Base-by-base conservation (phyloP, 2,888 invertebrate species). In the Gandaritis pyraliata region DNA sequence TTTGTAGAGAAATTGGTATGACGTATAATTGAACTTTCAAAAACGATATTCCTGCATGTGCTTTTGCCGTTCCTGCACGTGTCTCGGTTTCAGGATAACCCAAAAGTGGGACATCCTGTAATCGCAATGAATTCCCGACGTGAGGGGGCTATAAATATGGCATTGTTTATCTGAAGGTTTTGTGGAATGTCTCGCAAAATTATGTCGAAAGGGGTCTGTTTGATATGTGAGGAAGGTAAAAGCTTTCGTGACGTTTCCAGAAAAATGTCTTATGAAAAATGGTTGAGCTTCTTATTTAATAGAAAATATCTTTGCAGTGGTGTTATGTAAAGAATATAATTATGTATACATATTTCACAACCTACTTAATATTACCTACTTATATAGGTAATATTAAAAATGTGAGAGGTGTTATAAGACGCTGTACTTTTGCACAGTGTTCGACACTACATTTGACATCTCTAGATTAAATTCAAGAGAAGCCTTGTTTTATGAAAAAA, bases 121-220 rank as follows among this genome's bases (percentile, higher is more conserved):
- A 41, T 33, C 13, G 30, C 48, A 49, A 58, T 55, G 48, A 58
- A 48, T 60, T 48, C 36, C 23, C 41, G 36, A 55, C 61, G 54
- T 58, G 55, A 58, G 41, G 41, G 33, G 50, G 58, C 61, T 65
- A 61, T 63, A 65, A 62, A 65, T 62, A 60, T 48, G 46, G 57
- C 62, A 68, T 68, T 70, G 68, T 70, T 71, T 67, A 69, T 61
- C 55, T 47, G 63, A 71, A 66, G 49, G 64, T 50, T 59, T 57
- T 30, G 45, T 51, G 64, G 66, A 66, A 70, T 68, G 68, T 68
- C 63, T 70, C 63, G 60, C 63, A 68, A 63, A 58, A 68, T 68
- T 59, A 65, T 62, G 64, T 60, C 46, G 47, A 62, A 62, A 52
- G 60, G 64, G 56, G 54, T 66, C 29, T 57, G 45, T 59, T 53